phyloP scores from a whole-genome alignment of 2,797 vertebrate genomes.

The Molossus alvarezi region DNA sequence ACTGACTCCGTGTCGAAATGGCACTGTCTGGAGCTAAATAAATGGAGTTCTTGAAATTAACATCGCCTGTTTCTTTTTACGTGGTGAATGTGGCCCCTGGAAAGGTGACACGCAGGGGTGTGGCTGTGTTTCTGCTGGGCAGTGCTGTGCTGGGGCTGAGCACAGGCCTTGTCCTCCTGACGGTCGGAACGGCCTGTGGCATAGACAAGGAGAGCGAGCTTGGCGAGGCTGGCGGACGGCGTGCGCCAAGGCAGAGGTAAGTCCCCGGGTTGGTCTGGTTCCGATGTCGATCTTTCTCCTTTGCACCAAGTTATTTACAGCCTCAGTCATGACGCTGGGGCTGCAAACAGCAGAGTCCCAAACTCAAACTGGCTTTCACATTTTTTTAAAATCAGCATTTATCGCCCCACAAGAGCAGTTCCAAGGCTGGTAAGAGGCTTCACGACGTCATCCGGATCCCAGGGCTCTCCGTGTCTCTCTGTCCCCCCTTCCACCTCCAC shows the following conservation, averaged over 20 bases:
- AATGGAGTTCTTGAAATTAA: neutral
- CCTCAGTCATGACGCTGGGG: neutral
- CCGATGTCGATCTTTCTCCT: neutral
- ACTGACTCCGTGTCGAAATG: neutral
- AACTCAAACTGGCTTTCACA: neutral
- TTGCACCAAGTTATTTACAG: neutral
- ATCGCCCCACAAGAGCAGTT: neutral
- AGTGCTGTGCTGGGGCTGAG: neutral
- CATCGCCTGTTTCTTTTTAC: neutral
- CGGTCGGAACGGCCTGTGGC: neutral
- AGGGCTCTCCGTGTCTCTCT: fast-evolving
- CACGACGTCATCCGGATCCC: fast-evolving
- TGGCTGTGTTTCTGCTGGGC: neutral
- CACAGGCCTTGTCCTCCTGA: fast-evolving
- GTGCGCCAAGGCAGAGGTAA: neutral
- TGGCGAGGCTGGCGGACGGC: neutral
- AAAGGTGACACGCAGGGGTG: fast-evolving
- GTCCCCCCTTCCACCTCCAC: neutral
- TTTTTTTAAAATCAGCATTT: neutral
- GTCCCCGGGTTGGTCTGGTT: no score
- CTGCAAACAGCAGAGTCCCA: neutral
- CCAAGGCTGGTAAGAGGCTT: neutral
- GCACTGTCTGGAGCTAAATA: neutral
- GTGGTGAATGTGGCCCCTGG: neutral
- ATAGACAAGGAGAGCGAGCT: neutral